These are phyloP conservation scores for Momotus momota DNA, from an alignment of 2,797 vertebrate species.

Conservation along the genomic window DNA sequence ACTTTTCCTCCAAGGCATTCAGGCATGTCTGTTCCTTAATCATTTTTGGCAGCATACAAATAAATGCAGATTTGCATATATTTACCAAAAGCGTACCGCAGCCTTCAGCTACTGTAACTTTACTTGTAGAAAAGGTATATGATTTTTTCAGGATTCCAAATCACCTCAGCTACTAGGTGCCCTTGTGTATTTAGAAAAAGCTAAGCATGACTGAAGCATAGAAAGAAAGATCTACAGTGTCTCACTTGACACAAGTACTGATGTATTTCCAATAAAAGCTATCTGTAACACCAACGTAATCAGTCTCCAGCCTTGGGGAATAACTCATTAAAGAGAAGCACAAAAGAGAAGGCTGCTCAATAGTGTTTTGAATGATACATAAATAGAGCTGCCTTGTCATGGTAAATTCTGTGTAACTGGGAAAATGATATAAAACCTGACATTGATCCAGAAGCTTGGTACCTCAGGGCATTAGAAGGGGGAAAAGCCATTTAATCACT, in stretches of 20 bases:
- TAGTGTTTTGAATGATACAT: not conserved
- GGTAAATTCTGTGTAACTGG: not conserved
- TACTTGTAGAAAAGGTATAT: not conserved
- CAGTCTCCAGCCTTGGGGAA: not conserved
- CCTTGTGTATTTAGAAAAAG: not conserved
- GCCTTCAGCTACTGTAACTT: not conserved
- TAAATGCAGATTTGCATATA: not conserved
- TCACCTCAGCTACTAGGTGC: not conserved
- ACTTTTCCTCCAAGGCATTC: not conserved
- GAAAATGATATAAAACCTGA: not conserved
- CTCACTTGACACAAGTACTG: not conserved
- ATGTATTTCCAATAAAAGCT: constrained; percentile 4
- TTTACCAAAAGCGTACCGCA: not conserved
- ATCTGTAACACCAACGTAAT: not conserved
- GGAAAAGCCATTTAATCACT: constrained; percentile 14
- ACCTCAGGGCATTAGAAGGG: not conserved
- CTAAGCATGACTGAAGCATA: not conserved
- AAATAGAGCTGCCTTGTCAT: constrained; percentile 42
- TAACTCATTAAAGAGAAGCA: not conserved
- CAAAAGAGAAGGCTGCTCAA: not conserved
- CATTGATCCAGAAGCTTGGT: not conserved
- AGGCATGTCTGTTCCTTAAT: not conserved
- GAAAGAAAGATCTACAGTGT: not conserved
- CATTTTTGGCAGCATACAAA: not conserved
- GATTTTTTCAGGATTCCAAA: not conserved